Base-by-base conservation (phyloP, 2,888 invertebrate genomes). In the Agrilus cyanescens region DNA sequence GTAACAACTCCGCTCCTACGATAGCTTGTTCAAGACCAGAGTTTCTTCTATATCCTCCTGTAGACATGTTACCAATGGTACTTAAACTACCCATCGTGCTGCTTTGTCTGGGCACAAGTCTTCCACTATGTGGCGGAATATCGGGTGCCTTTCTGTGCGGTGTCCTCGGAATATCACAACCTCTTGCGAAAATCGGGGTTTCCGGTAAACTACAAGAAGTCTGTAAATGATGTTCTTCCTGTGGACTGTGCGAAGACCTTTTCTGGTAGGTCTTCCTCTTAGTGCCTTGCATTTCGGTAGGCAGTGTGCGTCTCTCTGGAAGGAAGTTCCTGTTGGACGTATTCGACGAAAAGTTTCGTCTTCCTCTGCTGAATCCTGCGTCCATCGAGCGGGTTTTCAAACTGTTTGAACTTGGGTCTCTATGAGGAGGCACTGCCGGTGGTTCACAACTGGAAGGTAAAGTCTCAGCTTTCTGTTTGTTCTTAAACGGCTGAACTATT, bases 151-250 rank as follows among this genome's bases (percentile, higher is more conserved):
- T 66, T 47, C 83, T 72, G 47, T 85, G 86, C 4, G 87, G 86
- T 3, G 87, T 87, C 46, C 87, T 74, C 1, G 87, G 85, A 51
- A 87, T 82, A 65, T 88, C 87, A 67, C 85, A 82, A 43, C 85
- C 85, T 51, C 88, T 73, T 4, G 86, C 85, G 64, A 88, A 88
- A 47, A 88, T 86, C 1, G 88, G 87, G 1, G 88, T 88, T 69
- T 88, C 88, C n/a, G 88, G 88, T 45, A 88, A 70, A 57, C 87
- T 87, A 53, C 86, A 87, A 1, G 87, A 87, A 4, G 87, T 87
- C 65, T 87, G 87, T 63, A 87, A 67, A 43, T 71, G 68, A 50
- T 67, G 68, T 37, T 80, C 80, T 39, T 80, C 76, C 35, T 75
- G 72, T 4, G 74, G 70, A 50, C 72, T 72, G 49, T 72, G 73